These are phyloP conservation scores for Circaetus gallicus DNA, from an alignment of 2,113 vertebrate genomes.

Conservation along the genomic window DNA sequence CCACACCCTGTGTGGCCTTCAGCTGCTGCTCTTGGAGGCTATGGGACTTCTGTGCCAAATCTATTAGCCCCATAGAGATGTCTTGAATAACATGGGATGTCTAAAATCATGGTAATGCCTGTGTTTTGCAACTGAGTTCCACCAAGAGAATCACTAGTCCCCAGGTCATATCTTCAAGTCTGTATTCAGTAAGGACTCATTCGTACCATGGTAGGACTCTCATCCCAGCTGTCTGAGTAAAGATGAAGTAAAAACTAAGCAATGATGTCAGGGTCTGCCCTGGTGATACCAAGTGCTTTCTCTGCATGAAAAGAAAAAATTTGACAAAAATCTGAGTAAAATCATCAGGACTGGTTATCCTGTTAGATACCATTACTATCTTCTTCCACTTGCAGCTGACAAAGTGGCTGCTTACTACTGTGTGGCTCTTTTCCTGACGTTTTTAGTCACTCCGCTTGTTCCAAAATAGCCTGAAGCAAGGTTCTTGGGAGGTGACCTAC, in stretches of 20 bases:
- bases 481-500: neutral
- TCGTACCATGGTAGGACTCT: neutral
- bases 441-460: neutral
- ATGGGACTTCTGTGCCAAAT: neutral
- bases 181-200: neutral
- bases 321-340: neutral
- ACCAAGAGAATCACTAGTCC: neutral
- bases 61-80: neutral
- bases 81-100: neutral
- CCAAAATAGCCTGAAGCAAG: neutral
- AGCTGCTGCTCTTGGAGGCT: neutral
- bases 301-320: neutral
- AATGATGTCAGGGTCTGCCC: neutral
- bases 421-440: neutral
- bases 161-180: accelerated
- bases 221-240: neutral
- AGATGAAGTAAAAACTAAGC: neutral
- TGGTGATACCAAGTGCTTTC: neutral
- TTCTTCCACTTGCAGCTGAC: neutral
- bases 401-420: neutral
- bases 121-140: neutral
- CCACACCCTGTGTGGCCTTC: neutral
- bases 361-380: neutral
- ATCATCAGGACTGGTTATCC: neutral
- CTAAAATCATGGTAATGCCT: neutral